Evolutionary conservation across 1,140 invertebrate species (phyloP).

Genomic region (Drosophila littoralis): DNA sequence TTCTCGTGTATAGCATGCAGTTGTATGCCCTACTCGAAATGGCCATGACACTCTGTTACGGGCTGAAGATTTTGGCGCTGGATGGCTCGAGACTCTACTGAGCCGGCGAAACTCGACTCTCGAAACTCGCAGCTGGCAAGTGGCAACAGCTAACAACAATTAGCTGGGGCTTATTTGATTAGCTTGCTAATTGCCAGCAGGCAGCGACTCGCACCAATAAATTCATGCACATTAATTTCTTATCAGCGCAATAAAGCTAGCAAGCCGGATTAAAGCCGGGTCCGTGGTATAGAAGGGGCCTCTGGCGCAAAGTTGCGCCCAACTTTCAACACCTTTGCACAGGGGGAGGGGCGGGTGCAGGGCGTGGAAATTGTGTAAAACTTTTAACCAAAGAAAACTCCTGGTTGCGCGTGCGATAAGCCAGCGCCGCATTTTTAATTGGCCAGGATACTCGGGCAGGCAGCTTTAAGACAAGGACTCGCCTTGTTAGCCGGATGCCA

Average conservation of each 20-base stretch:
- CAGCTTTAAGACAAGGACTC: conserved; percentile 33
- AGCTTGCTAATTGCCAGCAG: conserved; percentile 65
- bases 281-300: conserved; percentile 21
- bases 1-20: neutral
- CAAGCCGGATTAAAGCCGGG: conserved; percentile 64
- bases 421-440: conserved; percentile 75
- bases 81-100: neutral
- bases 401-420: conserved; percentile 73
- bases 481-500: conserved; percentile 37
- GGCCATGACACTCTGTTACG: neutral
- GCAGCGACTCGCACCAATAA: conserved; percentile 57
- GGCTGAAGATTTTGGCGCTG: neutral
- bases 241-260: conserved; percentile 64
- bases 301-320: conserved; percentile 56
- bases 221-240: conserved; percentile 70
- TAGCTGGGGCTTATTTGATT: conserved; percentile 72
- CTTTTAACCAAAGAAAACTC: conserved; percentile 54
- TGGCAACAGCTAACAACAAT: conserved; percentile 36
- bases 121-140: neutral
- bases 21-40: neutral
- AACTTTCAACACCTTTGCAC: conserved; percentile 73
- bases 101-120: no score
- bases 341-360: neutral
- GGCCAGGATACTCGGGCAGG: neutral
- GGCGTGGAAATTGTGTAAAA: conserved; percentile 56